Evolutionary conservation across 1,140 invertebrate species (phyloP), one percentile per base, ranked within the genome.

Genomic region (Brachionus rubens): DNA sequence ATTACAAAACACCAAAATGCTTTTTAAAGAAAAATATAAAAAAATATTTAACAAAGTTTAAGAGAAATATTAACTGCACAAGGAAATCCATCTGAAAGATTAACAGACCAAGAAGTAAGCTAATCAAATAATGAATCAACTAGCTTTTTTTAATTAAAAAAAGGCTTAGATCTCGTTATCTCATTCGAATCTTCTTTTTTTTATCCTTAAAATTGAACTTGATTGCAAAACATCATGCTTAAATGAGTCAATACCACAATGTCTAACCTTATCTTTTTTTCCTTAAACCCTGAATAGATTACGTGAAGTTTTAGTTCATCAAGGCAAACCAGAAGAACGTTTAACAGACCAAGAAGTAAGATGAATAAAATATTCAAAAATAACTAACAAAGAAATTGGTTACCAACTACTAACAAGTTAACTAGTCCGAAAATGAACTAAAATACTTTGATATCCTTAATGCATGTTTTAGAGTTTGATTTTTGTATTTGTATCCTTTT

Each of bases 271-370:
- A 36, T 65, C 36, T 12, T 12, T 36, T 36, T 46, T 36, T 65
- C 21, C 6, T 19, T 21, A 14, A 24, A 7, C 3, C 24, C 30
- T 41, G 26, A 59, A 59, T 46, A 68, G 65, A 7, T 33, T 68
- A 4, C 33, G 65, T 30, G 68, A 72, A 54, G 19, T 48, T 54
- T 26, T 72, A 14, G 33, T 33, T 19, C 16, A 26, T 19, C 7
- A 72, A 19, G 68, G 68, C 2, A 21, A 26, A 30, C 68, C 68
- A 21, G 68, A 72, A 12, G 30, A 33, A 26, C 36, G 67, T 14
- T 46, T 70, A 30, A 65, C 28, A 10, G 59, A 65, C n/a, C 59
- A 65, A 65, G 36, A 65, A 36, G 26, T 65, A 36, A 65, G 28
- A 43, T 7, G 3, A 46, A 5, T 7, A 46, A 46, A 46, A 4